Conservation (phyloP, 2,113 vertebrate genomes). For the Fregata magnificens region DNA sequence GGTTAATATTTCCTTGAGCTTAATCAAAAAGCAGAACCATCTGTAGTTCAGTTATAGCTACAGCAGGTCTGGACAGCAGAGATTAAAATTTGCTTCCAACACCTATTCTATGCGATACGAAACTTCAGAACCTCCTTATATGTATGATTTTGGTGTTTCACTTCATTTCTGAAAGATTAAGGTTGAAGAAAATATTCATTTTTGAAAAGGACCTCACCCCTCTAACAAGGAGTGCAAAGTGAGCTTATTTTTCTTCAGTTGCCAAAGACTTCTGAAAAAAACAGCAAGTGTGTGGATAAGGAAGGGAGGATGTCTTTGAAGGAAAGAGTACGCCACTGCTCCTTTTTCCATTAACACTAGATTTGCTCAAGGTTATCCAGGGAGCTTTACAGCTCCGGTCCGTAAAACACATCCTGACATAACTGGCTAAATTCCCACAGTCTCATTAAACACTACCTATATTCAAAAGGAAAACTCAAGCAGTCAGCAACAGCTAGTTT, state of each 20-base stretch:
- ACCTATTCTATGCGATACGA: fast-evolving
- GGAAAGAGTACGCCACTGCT: neutral
- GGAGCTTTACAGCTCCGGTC: neutral
- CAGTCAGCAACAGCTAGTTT: neutral
- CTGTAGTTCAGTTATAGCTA: neutral
- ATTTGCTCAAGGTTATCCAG: neutral
- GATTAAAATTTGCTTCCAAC: neutral
- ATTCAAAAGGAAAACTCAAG: neutral
- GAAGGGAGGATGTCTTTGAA: neutral
- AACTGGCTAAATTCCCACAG: neutral
- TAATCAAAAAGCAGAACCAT: neutral
- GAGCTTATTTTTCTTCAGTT: neutral
- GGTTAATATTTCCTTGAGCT: neutral
- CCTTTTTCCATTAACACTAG: neutral
- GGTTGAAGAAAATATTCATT: neutral
- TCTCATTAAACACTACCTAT: neutral
- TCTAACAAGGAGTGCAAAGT: neutral
- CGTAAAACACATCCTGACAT: neutral
- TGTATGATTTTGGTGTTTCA: neutral
- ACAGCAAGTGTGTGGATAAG: neutral
- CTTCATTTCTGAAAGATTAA: neutral
- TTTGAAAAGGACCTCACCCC: neutral
- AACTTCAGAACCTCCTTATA: neutral
- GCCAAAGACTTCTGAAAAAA: neutral
- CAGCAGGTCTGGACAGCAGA: neutral